Conservation (phyloP, 2,888 invertebrate species). For the Dioctria rufipes region DNA sequence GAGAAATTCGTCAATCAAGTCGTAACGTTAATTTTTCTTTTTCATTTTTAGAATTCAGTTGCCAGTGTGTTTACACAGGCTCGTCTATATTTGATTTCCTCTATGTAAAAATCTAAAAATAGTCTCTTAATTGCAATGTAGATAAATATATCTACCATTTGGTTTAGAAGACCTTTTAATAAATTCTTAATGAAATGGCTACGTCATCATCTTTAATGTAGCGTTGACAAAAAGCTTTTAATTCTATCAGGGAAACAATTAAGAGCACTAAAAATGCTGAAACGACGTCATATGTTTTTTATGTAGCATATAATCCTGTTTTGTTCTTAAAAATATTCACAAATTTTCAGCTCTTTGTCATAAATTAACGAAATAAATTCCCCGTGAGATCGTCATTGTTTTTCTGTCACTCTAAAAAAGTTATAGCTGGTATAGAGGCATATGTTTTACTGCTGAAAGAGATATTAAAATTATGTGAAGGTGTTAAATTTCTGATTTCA, state of each 20-base stretch:
- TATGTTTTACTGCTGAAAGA: too few species aligned
- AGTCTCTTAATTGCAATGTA: constrained; percentile 3
- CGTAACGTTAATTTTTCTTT: not conserved
- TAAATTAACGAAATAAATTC: not conserved
- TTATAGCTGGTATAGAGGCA: too few species aligned
- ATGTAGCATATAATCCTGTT: not conserved
- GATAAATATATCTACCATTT: not conserved
- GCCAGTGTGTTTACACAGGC: constrained; percentile 13
- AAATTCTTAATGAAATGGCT: not conserved
- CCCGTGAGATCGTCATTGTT: too few species aligned
- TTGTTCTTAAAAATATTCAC: constrained; percentile 26
- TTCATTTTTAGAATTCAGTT: not conserved
- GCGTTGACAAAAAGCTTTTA: constrained; percentile 29
- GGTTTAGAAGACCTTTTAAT: not conserved
- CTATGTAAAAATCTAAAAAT: constrained; percentile 1
- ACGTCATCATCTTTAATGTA: constrained; percentile 21
- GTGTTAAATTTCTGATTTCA: too few species aligned
- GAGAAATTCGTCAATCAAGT: not conserved
- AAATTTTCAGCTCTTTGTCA: not conserved
- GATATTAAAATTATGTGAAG: too few species aligned
- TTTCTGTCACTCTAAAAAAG: too few species aligned
- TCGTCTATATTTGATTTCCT: constrained; percentile 8
- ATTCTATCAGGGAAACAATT: constrained; percentile 3
- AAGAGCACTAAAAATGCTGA: not conserved
- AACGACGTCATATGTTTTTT: constrained; percentile 9